Evolutionary conservation across 2,888 invertebrate species (phyloP).

Genomic region (Tenthredo scrophulariae): DNA sequence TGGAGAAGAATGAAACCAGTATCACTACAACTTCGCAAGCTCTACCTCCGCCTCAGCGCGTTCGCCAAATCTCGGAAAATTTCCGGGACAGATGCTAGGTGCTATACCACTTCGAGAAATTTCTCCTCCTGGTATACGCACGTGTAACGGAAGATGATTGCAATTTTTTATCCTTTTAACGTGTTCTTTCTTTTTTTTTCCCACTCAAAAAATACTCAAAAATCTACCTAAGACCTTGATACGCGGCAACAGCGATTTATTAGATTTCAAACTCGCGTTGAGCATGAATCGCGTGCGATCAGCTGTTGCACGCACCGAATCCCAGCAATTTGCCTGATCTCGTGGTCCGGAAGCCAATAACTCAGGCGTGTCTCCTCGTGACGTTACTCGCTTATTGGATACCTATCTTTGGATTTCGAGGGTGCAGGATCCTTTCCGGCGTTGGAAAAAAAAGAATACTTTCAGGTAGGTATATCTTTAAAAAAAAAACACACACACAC

Average conservation of each 20-base stretch:
- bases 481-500: no score
- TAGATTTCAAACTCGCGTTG: not conserved
- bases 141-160: not conserved
- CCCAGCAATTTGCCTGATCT: conserved; percentile 19
- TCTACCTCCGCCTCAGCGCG: not conserved
- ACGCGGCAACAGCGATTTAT: not conserved
- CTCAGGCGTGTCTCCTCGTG: not conserved
- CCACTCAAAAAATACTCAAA: no score
- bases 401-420: conserved; percentile 1
- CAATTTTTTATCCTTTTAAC: not conserved
- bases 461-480: not conserved
- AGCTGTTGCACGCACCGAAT: conserved; percentile 7
- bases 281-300: conserved; percentile 25
- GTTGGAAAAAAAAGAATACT: not conserved
- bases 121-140: not conserved
- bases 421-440: not conserved
- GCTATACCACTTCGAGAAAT: not conserved
- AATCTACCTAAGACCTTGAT: no score
- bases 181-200: no score
- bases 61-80: not conserved
- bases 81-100: not conserved
- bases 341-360: conserved; percentile 32
- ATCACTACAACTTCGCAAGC: not conserved
- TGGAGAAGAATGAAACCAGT: not conserved
- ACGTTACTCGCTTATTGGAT: not conserved